Percentiles rank a stretch among this genome's conserved stretches.
These are phyloP conservation scores for Choloepus hoffmanni DNA, from an alignment of 2,113 vertebrate genomes.

Conservation along the genomic window DNA sequence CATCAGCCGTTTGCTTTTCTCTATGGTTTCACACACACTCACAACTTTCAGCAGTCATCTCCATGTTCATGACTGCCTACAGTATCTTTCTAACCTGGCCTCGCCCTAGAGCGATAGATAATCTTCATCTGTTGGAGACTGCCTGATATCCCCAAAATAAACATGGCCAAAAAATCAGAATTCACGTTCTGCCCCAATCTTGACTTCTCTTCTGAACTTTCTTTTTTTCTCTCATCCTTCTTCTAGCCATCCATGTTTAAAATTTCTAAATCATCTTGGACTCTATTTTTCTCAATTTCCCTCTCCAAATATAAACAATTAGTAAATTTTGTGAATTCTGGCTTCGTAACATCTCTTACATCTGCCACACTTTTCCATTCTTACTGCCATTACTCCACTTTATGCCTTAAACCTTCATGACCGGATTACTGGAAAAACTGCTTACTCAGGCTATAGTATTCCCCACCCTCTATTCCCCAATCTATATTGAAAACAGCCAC, in stretches of 20 bases:
- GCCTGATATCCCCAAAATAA: not conserved
- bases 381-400: not conserved
- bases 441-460: not conserved
- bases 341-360: not conserved
- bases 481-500: not conserved
- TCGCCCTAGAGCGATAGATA: not conserved
- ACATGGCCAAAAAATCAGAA: slow-evolving; percentile 12
- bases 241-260: slow-evolving; percentile 8
- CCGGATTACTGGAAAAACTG: not conserved
- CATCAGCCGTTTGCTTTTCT: not conserved
- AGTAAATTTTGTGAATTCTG: slow-evolving; percentile 30
- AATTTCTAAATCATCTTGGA: slow-evolving; percentile 32
- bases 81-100: not conserved
- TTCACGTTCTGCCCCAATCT: not conserved
- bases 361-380: not conserved
- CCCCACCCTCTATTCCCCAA: not conserved
- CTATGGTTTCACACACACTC: not conserved
- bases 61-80: not conserved
- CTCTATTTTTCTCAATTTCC: not conserved
- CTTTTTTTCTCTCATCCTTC: not conserved
- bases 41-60: not conserved
- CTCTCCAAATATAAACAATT: slow-evolving; percentile 26
- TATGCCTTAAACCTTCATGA: not conserved
- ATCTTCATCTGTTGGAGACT: not conserved
- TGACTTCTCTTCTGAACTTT: not conserved